Evolutionary conservation across 2,888 invertebrate species (phyloP), one percentile per base, ranked within the genome.

Genomic region (Podotricha telesiphe): DNA sequence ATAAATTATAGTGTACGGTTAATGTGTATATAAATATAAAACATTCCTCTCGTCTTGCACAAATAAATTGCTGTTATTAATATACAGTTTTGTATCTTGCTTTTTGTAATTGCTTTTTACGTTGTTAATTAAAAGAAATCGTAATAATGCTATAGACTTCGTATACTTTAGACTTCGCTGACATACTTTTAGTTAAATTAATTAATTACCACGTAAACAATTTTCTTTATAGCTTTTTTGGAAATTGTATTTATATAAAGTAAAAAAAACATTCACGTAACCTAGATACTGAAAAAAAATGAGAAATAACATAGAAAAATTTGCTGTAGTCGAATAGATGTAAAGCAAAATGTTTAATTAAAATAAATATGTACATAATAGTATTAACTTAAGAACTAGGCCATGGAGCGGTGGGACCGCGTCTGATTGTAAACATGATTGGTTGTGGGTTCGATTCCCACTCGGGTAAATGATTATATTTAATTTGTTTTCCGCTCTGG

Each of bases 41-140:
- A 53, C n/a, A 58, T 58, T 40, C 37, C n/a, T 58, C 20, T 15
- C 19, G 20, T 15, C 40, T 37, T 15, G 17, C 19, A 19, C 8
- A 37, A 19, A 19, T 37, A n/a, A 62, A 50, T 62, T 62, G 34
- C 15, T 37, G 19, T 17, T 62, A 48, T 50, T 34, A 62, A 48
- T 62, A 34, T 62, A 48, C 62, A 62, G 62, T 59, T 59, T 42
- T 45, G 59, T 50, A 62, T 62, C 10, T 48, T 15, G 62, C 50
- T 62, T 62, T 45, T 19, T 34, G 37, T 48, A 50, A 37, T 62
- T 50, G 50, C 37, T 62, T 22, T 10, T 59, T 62, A 50, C 62
- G 48, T 50, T 47, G 48, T 48, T 62, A 62, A 61, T 62, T 62
- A 47, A 47, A 62, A 62, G 47, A 62, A 62, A 48, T 62, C 62